Percentiles rank a stretch among this genome's conserved stretches.
These are phyloP conservation scores for Drosophila lacertosa DNA, from an alignment of 1,140 invertebrate genomes.

Conservation along the genomic window DNA sequence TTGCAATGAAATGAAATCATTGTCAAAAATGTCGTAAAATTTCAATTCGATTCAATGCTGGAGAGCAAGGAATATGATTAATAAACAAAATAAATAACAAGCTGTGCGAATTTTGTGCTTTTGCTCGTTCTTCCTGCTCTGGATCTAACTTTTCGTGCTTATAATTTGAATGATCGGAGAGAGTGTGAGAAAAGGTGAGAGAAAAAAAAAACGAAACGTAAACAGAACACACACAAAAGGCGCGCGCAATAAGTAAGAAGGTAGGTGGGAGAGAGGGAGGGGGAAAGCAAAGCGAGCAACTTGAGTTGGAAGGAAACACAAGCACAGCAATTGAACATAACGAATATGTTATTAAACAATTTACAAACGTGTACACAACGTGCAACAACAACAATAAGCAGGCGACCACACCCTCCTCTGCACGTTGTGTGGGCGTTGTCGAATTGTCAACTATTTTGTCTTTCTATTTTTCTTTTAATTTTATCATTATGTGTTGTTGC, in stretches of 20 bases:
- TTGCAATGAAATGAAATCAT: conserved; percentile 46
- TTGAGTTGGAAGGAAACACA: neutral
- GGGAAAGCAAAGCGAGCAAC: neutral
- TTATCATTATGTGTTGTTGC: neutral
- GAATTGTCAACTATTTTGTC: conserved; percentile 8
- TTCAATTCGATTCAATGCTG: neutral
- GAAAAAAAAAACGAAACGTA: neutral
- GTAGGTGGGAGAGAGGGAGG: neutral
- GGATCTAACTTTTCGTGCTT: neutral
- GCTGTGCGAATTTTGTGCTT: neutral
- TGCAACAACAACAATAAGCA: neutral
- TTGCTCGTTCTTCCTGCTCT: conserved; percentile 10
- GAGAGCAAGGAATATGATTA: neutral
- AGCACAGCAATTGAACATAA: conserved; percentile 18
- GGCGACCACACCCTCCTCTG: neutral
- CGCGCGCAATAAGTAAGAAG: conserved; percentile 12
- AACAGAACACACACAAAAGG: neutral
- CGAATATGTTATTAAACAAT: conserved; percentile 34
- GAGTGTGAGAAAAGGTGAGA: neutral
- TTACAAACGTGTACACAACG: conserved; percentile 20
- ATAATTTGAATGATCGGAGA: neutral
- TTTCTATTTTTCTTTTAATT: conserved; percentile 8
- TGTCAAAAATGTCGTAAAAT: conserved; percentile 8
- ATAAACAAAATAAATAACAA: neutral
- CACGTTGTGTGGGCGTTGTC: conserved; percentile 16